Conservation (phyloP, 2,888 invertebrate species). For the Hypomecis punctinalis region DNA sequence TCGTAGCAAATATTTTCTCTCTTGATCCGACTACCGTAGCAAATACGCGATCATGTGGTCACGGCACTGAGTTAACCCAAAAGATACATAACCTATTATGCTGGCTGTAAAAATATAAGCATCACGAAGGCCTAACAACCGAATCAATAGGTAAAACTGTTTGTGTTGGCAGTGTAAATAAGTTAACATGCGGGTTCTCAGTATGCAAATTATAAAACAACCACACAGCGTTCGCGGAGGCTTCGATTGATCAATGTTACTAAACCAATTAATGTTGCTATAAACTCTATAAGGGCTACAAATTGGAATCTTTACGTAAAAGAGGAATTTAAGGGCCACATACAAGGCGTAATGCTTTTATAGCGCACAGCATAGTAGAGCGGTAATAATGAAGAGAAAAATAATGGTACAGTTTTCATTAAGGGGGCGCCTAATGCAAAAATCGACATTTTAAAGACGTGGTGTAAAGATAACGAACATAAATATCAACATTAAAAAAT, state of each 20-base stretch:
- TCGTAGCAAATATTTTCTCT: conserved; percentile 67
- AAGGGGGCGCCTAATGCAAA: too few relatives aligned
- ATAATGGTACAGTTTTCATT: conserved; percentile 54
- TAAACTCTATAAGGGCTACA: conserved; percentile 58
- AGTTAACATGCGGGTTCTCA: conserved; percentile 60
- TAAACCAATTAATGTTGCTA: conserved; percentile 70
- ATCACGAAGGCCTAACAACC: conserved; percentile 48
- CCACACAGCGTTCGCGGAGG: conserved; percentile 49
- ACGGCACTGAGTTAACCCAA: conserved; percentile 44
- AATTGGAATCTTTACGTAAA: conserved; percentile 53
- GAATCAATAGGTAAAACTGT: conserved; percentile 35
- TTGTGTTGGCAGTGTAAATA: conserved; percentile 49
- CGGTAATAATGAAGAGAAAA: not conserved
- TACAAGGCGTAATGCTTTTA: conserved; percentile 39
- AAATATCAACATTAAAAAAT: too few relatives aligned
- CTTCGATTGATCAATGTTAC: conserved; percentile 61
- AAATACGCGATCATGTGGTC: conserved; percentile 50
- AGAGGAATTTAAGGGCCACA: conserved; percentile 42
- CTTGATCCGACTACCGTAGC: conserved; percentile 59
- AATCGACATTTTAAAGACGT: too few relatives aligned
- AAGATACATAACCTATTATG: conserved; percentile 44
- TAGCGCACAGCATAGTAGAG: too few relatives aligned
- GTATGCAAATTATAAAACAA: conserved; percentile 64
- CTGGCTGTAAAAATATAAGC: conserved; percentile 43
- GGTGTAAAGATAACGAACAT: too few relatives aligned